Evolutionary conservation across 1,140 invertebrate genomes (phyloP).

Genomic region (Copidosoma floridanum): DNA sequence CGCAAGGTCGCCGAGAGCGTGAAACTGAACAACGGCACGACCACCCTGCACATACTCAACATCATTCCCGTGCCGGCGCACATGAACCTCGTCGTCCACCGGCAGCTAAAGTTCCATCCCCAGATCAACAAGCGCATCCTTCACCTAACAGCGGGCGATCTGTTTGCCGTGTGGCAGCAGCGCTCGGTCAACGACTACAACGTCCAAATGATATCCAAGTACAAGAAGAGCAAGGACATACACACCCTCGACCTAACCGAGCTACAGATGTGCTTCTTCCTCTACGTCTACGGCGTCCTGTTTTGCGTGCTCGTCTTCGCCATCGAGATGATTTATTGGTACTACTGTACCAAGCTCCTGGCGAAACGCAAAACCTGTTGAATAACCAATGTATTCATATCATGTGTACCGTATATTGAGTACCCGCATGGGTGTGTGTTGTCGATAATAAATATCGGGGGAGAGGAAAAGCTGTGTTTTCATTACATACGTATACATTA

Average conservation of each 20-base stretch:
- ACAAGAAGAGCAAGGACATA: background rate
- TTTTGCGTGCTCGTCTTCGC: background rate
- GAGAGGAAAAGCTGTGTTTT: too few species aligned
- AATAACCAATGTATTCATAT: too few species aligned
- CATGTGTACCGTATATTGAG: too few species aligned
- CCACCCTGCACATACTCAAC: background rate
- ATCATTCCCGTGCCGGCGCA: background rate
- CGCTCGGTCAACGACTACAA: background rate
- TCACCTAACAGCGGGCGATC: background rate
- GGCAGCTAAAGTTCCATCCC: background rate
- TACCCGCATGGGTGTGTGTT: too few species aligned
- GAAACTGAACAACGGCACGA: background rate
- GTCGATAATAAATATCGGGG: too few species aligned
- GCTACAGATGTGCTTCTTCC: background rate
- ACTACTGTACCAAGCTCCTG: too few species aligned
- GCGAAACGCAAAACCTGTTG: too few species aligned
- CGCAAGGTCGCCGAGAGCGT: background rate
- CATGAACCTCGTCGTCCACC: background rate
- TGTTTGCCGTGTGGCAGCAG: background rate
- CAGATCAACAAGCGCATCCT: background rate
- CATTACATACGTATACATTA: too few species aligned
- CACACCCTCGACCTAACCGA: background rate
- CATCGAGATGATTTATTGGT: background rate
- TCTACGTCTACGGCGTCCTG: background rate
- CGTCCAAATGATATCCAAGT: background rate